phyloP scores from a whole-genome alignment of 2,888 invertebrate species.

The Tanypteryx hageni region DNA sequence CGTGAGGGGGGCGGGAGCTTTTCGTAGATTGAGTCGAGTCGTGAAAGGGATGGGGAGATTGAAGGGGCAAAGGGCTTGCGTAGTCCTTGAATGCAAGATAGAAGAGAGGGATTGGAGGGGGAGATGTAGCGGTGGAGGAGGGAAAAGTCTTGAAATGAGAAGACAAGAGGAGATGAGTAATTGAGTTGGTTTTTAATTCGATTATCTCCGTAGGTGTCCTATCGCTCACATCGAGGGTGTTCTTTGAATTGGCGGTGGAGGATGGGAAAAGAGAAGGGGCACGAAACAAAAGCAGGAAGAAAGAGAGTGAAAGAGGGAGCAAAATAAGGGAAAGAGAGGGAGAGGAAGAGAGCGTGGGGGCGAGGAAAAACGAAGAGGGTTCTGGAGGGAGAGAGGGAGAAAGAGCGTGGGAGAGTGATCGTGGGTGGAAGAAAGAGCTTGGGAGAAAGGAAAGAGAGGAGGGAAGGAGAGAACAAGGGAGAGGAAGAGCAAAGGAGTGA shows the following conservation, averaged over 20 bases:
- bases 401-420: background rate
- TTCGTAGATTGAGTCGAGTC: too few relatives aligned
- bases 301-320: background rate
- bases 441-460: background rate
- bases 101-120: too few relatives aligned
- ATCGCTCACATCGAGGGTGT: constrained; percentile 19
- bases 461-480: too few relatives aligned
- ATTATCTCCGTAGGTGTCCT: constrained; percentile 32
- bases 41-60: too few relatives aligned
- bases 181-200: constrained; percentile 35
- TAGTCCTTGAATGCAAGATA: too few relatives aligned
- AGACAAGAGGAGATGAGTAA: constrained; percentile 9
- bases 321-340: background rate
- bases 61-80: too few relatives aligned
- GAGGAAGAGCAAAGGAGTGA: too few relatives aligned
- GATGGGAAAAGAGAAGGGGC: background rate
- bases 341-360: background rate
- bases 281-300: background rate
- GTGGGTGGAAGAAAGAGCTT: background rate
- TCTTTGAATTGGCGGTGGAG: background rate
- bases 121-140: background rate
- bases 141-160: constrained; percentile 9
- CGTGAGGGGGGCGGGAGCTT: background rate
- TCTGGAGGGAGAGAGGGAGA: too few relatives aligned
- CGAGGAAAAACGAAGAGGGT: too few relatives aligned